These are phyloP conservation scores for Himalopsyche anomala DNA, from an alignment of 2,888 invertebrate genomes.

Conservation along the genomic window DNA sequence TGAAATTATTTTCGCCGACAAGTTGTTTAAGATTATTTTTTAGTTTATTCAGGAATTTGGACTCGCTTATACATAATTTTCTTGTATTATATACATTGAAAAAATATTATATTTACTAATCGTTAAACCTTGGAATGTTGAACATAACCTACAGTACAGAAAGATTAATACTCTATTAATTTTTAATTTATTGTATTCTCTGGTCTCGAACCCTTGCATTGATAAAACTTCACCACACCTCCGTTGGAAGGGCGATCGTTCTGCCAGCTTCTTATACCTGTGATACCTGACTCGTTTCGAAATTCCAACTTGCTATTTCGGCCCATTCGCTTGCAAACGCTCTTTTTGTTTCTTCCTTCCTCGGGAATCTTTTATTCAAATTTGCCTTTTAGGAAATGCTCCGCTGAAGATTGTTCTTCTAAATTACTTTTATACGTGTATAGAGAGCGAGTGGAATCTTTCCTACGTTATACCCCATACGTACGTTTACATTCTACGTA, in stretches of 20 bases:
- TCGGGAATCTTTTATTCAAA: conserved; percentile 46
- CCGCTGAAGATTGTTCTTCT: conserved; percentile 25
- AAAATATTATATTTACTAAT: too few relatives aligned
- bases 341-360: conserved; percentile 28
- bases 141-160: too few relatives aligned
- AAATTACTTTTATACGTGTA: conserved; percentile 32
- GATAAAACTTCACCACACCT: background rate
- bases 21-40: too few relatives aligned
- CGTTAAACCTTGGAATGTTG: too few relatives aligned
- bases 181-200: too few relatives aligned
- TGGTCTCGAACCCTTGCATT: background rate
- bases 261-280: background rate
- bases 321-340: conserved; percentile 40
- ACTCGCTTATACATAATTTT: too few relatives aligned
- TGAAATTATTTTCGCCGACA: too few relatives aligned
- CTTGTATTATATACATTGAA: too few relatives aligned
- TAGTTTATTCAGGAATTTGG: too few relatives aligned
- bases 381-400: conserved; percentile 46
- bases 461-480: conserved; percentile 5
- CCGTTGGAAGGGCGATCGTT: background rate
- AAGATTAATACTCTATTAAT: too few relatives aligned
- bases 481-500: background rate
- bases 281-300: conserved; percentile 13
- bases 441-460: conserved; percentile 28
- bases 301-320: conserved; percentile 18